Percentiles rank a stretch among this genome's conserved stretches.
These are phyloP conservation scores for Ferdinandea cuprea DNA, from an alignment of 2,888 invertebrate species.

Conservation along the genomic window DNA sequence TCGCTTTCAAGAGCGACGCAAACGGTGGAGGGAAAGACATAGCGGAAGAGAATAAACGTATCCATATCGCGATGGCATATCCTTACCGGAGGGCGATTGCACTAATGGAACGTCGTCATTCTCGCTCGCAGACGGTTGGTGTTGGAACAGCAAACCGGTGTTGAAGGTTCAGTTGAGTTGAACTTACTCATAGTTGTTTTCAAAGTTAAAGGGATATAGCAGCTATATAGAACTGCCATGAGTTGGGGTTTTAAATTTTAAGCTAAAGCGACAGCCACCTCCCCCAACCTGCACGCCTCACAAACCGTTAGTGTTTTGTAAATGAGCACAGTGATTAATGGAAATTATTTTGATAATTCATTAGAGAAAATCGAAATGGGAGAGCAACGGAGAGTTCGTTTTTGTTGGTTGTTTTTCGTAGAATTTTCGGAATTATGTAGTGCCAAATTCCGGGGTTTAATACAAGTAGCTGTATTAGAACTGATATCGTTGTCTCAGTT, in stretches of 20 bases:
- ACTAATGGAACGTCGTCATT: slow-evolving; percentile 35
- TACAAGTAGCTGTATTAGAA: too few relatives aligned
- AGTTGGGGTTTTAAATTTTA: slow-evolving; percentile 16
- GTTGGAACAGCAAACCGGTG: background rate
- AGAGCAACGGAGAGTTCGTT: too few relatives aligned
- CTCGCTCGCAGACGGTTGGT: background rate
- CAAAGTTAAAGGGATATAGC: background rate
- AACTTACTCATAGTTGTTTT: background rate
- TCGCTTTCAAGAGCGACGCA: slow-evolving; percentile 2
- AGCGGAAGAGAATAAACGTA: background rate
- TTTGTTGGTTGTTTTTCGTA: too few relatives aligned
- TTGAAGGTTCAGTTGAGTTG: background rate
- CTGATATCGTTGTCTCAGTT: too few relatives aligned
- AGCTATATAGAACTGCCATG: background rate
- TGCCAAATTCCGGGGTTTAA: too few relatives aligned
- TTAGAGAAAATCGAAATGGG: background rate
- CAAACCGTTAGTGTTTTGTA: slow-evolving; percentile 26
- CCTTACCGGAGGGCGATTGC: slow-evolving; percentile 42
- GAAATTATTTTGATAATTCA: background rate
- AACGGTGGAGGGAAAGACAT: background rate
- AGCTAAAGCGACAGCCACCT: background rate
- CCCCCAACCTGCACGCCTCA: too few relatives aligned
- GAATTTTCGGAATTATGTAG: too few relatives aligned
- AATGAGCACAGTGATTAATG: slow-evolving; percentile 45
- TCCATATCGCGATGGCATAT: slow-evolving; percentile 43